Base-by-base conservation (phyloP, 2,113 vertebrate genomes). In the Ameiurus melas region DNA sequence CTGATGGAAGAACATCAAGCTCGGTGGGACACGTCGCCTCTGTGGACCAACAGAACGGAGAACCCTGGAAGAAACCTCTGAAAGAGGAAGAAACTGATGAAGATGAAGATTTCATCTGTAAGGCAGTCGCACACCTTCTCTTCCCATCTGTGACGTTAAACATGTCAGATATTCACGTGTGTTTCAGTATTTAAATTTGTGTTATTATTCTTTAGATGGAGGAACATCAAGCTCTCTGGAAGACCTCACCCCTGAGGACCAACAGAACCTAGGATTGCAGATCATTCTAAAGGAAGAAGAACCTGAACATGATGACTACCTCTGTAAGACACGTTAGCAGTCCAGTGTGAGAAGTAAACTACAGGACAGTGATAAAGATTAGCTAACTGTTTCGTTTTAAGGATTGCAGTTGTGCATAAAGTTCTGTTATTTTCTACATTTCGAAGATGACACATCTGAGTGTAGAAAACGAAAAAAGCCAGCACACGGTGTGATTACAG, bases 81-180 rank as follows among this genome's bases (percentile, higher is more conserved):
- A 81, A 81, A 81, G 79, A 81, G 30, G 79, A 81, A 60, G 80
- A 62, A 83, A 62, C 80, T 27, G 57, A 83, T 62, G 80, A 82
- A 22, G 57, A 82, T 82, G 80, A 83, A 14, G 57, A 82, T 39
- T 82, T 57, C 20, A 39, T 36, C 55, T 60, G 80, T 82, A 36
- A 82, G 80, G 3, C 30, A n/a, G 10, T 80, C 77, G 4, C 47
- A 0, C 20, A 47, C 36, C 71, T 78, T 47, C 22, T 47, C 73
- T 25, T 53, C 75, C 22, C 66, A 22, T 77, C 73, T 77, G 39
- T 25, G 22, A 13, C 22, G 43, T 47, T 47, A 53, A 57, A 57
- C n/a, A 20, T 2, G 5, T 57, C n/a, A 20, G 78, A 20, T 80
- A 7, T 80, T 58, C 79, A 36, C 30, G 7, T 51, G 3, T 57